Conservation (phyloP, 2,113 vertebrate genomes). For the Hoplias malabaricus region DNA sequence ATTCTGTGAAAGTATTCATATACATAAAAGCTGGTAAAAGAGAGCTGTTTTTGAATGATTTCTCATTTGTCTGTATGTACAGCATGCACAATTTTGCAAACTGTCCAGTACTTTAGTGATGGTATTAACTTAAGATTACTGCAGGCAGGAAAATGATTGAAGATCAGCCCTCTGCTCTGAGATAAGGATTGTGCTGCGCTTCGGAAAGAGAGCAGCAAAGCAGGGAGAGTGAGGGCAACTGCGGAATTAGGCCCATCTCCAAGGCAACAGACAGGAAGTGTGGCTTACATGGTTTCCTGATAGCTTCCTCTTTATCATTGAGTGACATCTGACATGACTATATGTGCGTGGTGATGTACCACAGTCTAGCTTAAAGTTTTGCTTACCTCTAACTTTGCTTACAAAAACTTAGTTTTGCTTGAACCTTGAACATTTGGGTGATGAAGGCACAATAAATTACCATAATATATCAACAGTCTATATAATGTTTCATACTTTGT, state of each 20-base stretch:
- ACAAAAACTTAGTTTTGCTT: too few species aligned
- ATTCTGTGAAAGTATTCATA: neutral
- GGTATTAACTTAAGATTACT: neutral
- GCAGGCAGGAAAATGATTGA: neutral
- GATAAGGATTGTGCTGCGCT: neutral
- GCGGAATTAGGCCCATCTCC: constrained; percentile 66
- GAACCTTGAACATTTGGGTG: neutral
- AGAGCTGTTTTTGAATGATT: neutral
- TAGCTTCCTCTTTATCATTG: constrained; percentile 75
- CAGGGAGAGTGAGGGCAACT: constrained; percentile 52
- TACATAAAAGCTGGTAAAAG: neutral
- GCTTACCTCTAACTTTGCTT: too few species aligned
- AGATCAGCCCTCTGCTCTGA: constrained; percentile 2
- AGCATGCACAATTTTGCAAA: neutral
- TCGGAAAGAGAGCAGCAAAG: constrained; percentile 42
- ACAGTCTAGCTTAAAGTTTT: constrained; percentile 2
- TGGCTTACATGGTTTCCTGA: constrained; percentile 78
- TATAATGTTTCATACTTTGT: too few species aligned
- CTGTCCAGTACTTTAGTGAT: constrained; percentile 44
- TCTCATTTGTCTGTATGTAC: neutral
- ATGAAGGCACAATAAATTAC: too few species aligned
- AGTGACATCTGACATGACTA: constrained; percentile 72
- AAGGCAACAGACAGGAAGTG: constrained; percentile 78
- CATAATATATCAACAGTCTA: neutral
- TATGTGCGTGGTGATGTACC: constrained; percentile 14